Evolutionary conservation across 2,888 invertebrate species (phyloP).

Genomic region (Spialia ferax): DNA sequence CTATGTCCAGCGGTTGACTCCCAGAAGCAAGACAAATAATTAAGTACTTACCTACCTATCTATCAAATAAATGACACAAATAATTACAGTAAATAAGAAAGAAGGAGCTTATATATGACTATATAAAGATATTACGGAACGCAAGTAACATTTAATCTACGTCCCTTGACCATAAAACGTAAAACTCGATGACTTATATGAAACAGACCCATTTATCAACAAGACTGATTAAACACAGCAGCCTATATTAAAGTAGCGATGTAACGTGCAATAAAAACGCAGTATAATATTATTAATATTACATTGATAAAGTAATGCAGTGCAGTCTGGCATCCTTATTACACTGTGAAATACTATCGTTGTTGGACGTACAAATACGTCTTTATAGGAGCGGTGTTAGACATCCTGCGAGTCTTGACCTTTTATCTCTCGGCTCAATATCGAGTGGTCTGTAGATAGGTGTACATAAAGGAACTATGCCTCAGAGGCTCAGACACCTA

Average conservation of each 20-base stretch:
- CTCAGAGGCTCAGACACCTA: background rate
- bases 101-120: background rate
- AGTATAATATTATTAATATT: constrained; percentile 32
- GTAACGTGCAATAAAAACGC: constrained; percentile 30
- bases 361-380: constrained; percentile 37
- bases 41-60: too few relatives aligned
- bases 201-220: constrained; percentile 29
- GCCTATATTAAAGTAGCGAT: constrained; percentile 10
- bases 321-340: constrained; percentile 53
- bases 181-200: constrained; percentile 12
- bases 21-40: background rate
- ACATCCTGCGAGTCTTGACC: constrained; percentile 52
- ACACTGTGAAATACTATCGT: constrained; percentile 52
- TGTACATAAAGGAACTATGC: constrained; percentile 1
- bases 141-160: constrained; percentile 25
- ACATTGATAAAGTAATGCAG: constrained; percentile 37
- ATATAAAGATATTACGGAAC: constrained; percentile 12
- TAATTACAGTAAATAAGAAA: background rate
- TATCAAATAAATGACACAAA: background rate
- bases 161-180: constrained; percentile 32
- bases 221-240: background rate
- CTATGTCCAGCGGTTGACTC: background rate
- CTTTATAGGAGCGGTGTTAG: constrained; percentile 46
- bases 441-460: constrained; percentile 19
- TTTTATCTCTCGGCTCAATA: constrained; percentile 28